These are phyloP conservation scores for Sebastes nivosus DNA, from an alignment of 2,797 vertebrate genomes.

Conservation along the genomic window DNA sequence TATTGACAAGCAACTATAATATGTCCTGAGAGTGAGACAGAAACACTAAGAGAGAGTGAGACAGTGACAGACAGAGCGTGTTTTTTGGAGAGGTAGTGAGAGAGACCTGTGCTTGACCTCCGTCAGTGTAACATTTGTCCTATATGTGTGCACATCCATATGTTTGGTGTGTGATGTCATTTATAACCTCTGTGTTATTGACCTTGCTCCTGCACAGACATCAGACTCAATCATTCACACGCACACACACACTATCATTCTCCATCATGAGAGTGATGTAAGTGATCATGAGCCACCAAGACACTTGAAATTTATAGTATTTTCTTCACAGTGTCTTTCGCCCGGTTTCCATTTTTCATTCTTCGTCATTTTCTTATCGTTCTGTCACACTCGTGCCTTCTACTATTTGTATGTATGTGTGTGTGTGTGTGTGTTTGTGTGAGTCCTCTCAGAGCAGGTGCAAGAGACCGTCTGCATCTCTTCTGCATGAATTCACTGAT, in stretches of 20 bases:
- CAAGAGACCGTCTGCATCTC: constrained; percentile 52
- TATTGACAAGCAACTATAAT: background rate
- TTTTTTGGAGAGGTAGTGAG: constrained; percentile 17
- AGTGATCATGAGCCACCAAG: constrained; percentile 38
- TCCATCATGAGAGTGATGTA: constrained; percentile 40
- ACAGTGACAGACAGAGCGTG: constrained; percentile 18
- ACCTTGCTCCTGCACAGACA: constrained; percentile 54
- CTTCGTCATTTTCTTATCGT: background rate
- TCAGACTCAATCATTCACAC: constrained; percentile 44
- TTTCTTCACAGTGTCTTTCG: constrained; percentile 23
- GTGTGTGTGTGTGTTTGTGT: constrained; percentile 9
- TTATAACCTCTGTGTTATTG: constrained; percentile 62
- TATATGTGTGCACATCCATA: constrained; percentile 15
- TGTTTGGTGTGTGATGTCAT: constrained; percentile 45
- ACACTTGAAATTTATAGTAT: constrained; percentile 37
- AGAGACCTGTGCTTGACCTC: constrained; percentile 53
- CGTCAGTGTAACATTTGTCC: constrained; percentile 39
- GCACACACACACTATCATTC: constrained; percentile 38
- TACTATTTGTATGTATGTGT: constrained; percentile 15
- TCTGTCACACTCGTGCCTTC: constrained; percentile 6
- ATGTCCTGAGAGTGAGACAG: background rate
- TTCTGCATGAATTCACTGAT: constrained; percentile 68
- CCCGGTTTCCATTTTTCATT: constrained; percentile 27
- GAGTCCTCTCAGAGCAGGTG: constrained; percentile 50
- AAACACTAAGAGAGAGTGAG: background rate